phyloP scores from a whole-genome alignment of 2,888 invertebrate species.

The Brachypterus glaber region DNA sequence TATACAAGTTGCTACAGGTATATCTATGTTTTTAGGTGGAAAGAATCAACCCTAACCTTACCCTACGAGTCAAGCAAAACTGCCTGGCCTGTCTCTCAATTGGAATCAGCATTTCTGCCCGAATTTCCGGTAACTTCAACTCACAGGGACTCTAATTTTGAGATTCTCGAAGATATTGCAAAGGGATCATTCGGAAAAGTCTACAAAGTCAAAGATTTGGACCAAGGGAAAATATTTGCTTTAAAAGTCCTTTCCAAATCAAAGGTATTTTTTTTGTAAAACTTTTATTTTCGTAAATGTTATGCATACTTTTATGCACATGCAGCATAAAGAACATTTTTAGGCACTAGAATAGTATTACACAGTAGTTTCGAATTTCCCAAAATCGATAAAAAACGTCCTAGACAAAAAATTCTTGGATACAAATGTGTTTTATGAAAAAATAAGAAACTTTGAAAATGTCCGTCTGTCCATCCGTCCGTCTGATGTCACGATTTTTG shows the following conservation, averaged over 20 bases:
- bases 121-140: constrained; percentile 69
- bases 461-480: too few species aligned
- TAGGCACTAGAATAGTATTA: too few species aligned
- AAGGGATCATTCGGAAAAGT: constrained; percentile 88
- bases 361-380: too few species aligned
- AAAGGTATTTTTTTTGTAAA: constrained; percentile 47
- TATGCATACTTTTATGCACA: too few species aligned
- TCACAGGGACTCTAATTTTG: constrained; percentile 50
- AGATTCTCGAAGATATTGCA: constrained; percentile 66
- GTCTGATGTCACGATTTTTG: too few species aligned
- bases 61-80: constrained; percentile 55
- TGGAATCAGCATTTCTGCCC: constrained; percentile 78
- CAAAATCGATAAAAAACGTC: too few species aligned
- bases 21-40: constrained; percentile 56
- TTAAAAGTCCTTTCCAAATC: constrained; percentile 77
- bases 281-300: too few species aligned
- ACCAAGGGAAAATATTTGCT: constrained; percentile 61
- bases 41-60: constrained; percentile 53
- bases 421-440: too few species aligned
- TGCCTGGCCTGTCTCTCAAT: constrained; percentile 72
- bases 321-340: too few species aligned
- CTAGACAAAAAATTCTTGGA: too few species aligned
- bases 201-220: constrained; percentile 63
- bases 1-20: too few species aligned
- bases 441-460: too few species aligned